Conservation (phyloP, 2,797 vertebrate genomes). For the Ataeniobius toweri region DNA sequence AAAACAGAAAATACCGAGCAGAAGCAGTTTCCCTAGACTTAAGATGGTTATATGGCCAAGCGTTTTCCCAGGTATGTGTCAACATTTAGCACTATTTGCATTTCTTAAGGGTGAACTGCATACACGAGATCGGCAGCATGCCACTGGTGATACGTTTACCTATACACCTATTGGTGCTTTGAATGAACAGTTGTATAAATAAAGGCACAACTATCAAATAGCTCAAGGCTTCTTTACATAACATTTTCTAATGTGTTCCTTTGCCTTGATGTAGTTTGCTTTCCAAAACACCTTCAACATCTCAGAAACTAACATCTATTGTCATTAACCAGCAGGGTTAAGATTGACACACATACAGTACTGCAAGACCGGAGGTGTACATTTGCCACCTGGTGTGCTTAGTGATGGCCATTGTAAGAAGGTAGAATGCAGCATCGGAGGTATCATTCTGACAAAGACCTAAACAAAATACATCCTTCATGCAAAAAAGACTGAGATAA, state of each 20-base stretch:
- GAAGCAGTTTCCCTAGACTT: slow-evolving; percentile 58
- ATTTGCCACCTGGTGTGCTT: slow-evolving; percentile 14
- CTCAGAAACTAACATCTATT: no score
- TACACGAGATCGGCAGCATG: slow-evolving; percentile 50
- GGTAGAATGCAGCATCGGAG: slow-evolving; percentile 40
- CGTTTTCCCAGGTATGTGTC: slow-evolving; percentile 54
- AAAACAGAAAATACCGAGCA: slow-evolving; percentile 60
- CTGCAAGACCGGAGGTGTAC: slow-evolving; percentile 21
- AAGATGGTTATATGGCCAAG: slow-evolving; percentile 26
- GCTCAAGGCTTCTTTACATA: background rate
- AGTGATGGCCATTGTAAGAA: slow-evolving; percentile 15
- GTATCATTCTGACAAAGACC: slow-evolving; percentile 27
- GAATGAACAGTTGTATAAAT: slow-evolving; percentile 38
- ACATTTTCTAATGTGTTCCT: background rate
- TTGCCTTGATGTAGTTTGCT: slow-evolving; percentile 30
- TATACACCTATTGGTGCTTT: slow-evolving; percentile 31
- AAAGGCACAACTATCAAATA: slow-evolving; percentile 13
- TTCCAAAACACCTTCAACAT: background rate
- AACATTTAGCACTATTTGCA: slow-evolving; percentile 30
- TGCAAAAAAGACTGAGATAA: slow-evolving; percentile 23
- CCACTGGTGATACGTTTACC: slow-evolving; percentile 48
- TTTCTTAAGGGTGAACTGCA: slow-evolving; percentile 28
- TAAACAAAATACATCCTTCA: slow-evolving; percentile 23
- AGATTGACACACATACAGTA: slow-evolving; percentile 26
- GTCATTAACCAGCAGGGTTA: slow-evolving; percentile 28